These are phyloP conservation scores for Torymus auratus DNA, from an alignment of 2,888 invertebrate genomes.

Conservation along the genomic window DNA sequence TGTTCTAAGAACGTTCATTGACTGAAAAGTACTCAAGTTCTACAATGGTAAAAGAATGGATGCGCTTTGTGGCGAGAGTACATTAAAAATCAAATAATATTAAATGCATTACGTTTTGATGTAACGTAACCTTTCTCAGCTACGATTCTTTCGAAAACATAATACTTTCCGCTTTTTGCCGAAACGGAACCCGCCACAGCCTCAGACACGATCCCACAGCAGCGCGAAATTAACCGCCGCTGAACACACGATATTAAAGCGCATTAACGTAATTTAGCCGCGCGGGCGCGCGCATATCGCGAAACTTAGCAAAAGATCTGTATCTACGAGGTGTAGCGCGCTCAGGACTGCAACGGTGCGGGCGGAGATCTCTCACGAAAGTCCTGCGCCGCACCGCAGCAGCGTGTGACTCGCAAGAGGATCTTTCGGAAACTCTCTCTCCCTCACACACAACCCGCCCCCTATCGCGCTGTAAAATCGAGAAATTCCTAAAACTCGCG, in stretches of 20 bases:
- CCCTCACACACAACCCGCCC: no score
- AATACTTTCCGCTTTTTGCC: constrained; percentile 4
- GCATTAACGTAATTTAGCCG: constrained; percentile 33
- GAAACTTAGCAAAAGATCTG: constrained; percentile 39
- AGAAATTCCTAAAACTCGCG: constrained; percentile 40
- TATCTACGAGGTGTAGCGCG: constrained; percentile 1
- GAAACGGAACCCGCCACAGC: constrained; percentile 14
- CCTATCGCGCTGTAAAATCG: constrained; percentile 27
- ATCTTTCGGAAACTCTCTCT: constrained; percentile 37
- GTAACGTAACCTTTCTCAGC: constrained; percentile 4
- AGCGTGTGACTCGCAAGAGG: constrained; percentile 29
- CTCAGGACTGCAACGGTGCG: background rate
- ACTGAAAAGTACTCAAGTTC: no score
- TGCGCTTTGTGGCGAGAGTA: no score
- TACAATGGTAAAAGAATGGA: no score
- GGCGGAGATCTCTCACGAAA: constrained; percentile 11
- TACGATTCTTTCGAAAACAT: constrained; percentile 38
- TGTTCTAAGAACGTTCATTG: no score
- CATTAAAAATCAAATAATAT: constrained; percentile 4
- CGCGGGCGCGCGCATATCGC: constrained; percentile 13
- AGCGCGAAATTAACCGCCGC: background rate
- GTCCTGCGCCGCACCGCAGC: constrained; percentile 4
- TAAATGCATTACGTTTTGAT: constrained; percentile 21
- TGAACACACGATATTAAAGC: constrained; percentile 38
- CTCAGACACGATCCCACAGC: constrained; percentile 7